Evolutionary conservation across 2,797 vertebrate genomes (phyloP), one percentile per base, ranked within the genome.

Genomic region (Lacerta agilis): DNA sequence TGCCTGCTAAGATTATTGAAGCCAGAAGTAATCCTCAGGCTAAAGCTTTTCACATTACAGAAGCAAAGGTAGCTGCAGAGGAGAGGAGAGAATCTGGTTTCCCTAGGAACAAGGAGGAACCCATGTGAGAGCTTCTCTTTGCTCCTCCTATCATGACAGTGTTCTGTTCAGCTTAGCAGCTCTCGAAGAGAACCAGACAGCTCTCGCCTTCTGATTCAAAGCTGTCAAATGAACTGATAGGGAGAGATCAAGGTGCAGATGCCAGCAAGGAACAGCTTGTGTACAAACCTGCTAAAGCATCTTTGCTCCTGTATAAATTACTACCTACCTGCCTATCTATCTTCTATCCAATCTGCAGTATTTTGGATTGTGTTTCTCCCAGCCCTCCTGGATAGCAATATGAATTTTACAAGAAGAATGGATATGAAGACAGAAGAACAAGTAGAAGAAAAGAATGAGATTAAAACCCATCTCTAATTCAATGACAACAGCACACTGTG

Each of bases 91-190:
- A 87, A 89, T 49, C 79, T 83, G 85, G 91, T 95, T 94, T 91
- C 93, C 61, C 43, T 94, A 91, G 93, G 91, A 95, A 96, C 90
- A 86, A 88, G 86, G 49, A 82, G 78, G 49, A 84, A 91, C 88
- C 36, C 86, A 41, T 55, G 58, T 83, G 79, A 88, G 87, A 86
- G 80, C 64, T 83, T 33, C 86, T 8, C 76, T 86, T 69, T 41
- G 67, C 71, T 64, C 86, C 89, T 84, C 58, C 84, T 88, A 78
- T 85, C 38, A 8, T 38, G 77, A 86, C 85, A 61, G 79, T 86
- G 66, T 92, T 92, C 87, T 73, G 90, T 82, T 87, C 81, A 86
- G 75, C 91, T 89, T 84, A 92, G 91, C 79, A 92, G 85, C 82
- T 86, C 88, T 55, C 90, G 89, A 86, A 83, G 77, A 88, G 94